Evolutionary conservation across 2,113 vertebrate genomes (phyloP).

Genomic region (Cololabis saira): DNA sequence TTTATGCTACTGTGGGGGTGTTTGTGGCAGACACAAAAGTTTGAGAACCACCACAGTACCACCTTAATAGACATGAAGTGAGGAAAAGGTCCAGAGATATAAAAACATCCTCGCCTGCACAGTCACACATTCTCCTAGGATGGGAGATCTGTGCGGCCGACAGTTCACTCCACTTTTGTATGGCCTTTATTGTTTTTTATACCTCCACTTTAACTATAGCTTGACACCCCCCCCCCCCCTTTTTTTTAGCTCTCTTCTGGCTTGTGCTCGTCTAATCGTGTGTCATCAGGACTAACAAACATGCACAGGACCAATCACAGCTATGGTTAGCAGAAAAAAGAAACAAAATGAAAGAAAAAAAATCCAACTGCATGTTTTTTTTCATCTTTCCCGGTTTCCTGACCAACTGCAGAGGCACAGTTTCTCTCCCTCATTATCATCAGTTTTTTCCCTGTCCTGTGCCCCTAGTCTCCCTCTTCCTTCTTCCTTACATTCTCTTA

Average conservation of each 20-base stretch:
- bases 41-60: no score
- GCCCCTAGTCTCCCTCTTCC: constrained; percentile 56
- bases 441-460: constrained; percentile 18
- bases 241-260: not conserved
- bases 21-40: no score
- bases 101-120: no score
- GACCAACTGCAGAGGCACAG: constrained; percentile 22
- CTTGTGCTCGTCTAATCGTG: not conserved
- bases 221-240: constrained; percentile 3
- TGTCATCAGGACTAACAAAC: constrained; percentile 17
- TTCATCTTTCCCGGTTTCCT: constrained; percentile 10
- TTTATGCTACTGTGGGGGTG: no score
- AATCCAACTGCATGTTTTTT: not conserved
- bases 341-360: not conserved
- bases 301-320: not conserved
- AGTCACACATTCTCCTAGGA: not conserved
- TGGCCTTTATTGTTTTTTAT: constrained; percentile 40
- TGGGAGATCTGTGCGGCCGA: constrained; percentile 29
- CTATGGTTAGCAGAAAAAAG: not conserved
- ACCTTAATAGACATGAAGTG: no score
- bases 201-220: constrained; percentile 34
- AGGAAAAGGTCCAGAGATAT: not conserved
- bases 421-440: constrained; percentile 39
- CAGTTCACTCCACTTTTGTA: constrained; percentile 28
- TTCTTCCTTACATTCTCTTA: constrained; percentile 60